phyloP scores from a whole-genome alignment of 1,140 invertebrate genomes.

The Drosophila tropicalis region DNA sequence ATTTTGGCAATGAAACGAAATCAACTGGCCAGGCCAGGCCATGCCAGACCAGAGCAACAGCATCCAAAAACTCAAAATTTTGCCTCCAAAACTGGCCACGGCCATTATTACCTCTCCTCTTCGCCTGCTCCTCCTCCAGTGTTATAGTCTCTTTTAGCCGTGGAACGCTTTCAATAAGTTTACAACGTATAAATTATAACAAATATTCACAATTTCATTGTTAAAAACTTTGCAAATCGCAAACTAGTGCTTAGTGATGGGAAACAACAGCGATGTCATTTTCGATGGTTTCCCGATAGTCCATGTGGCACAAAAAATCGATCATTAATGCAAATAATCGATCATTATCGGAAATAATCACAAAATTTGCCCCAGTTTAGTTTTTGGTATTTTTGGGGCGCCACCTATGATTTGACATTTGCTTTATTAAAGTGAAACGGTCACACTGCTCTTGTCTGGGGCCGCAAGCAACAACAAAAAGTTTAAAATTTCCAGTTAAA shows the following conservation, averaged over 20 bases:
- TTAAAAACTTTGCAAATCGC: no score
- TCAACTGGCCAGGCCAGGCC: conserved; percentile 55
- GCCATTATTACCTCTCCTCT: conserved; percentile 34
- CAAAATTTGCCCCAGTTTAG: no score
- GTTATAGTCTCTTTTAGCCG: conserved; percentile 23
- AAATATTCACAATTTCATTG: no score
- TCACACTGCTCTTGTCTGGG: conserved; percentile 19
- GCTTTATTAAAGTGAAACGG: neutral
- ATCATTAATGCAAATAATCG: no score
- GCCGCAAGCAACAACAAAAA: conserved; percentile 33
- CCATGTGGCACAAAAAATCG: no score
- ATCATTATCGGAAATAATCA: no score
- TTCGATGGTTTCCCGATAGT: neutral
- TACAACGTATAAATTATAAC: no score
- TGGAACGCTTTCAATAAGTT: conserved; percentile 17
- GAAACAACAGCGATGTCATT: no score
- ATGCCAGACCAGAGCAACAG: conserved; percentile 27
- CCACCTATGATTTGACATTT: neutral
- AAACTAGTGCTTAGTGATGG: no score
- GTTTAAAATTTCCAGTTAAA: conserved; percentile 28
- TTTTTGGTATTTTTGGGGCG: neutral
- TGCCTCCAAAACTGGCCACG: conserved; percentile 8
- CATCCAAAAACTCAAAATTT: conserved; percentile 16
- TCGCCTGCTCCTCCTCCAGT: neutral
- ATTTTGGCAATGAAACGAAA: conserved; percentile 68